Evolutionary conservation across 2,797 vertebrate species (phyloP).

Genomic region (Etheostoma nigrum): DNA sequence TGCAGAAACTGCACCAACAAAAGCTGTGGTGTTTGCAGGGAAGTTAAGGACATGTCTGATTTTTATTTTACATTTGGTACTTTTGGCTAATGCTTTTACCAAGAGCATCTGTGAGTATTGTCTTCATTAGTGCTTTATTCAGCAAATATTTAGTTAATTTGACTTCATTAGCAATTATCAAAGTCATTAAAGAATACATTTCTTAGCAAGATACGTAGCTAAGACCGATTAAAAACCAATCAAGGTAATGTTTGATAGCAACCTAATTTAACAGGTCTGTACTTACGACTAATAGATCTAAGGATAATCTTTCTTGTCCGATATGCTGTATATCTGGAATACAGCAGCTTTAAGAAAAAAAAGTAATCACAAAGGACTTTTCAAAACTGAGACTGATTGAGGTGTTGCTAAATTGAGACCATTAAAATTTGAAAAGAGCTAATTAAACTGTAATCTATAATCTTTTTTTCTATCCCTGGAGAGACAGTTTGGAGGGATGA

Average conservation of each 20-base stretch:
- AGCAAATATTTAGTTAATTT: background rate
- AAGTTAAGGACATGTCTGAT: background rate
- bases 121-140: background rate
- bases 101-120: background rate
- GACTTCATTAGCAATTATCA: background rate
- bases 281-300: background rate
- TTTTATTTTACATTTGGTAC: constrained; percentile 1
- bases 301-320: background rate
- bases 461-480: constrained; percentile 35
- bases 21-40: background rate
- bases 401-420: constrained; percentile 13
- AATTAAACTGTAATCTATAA: constrained; percentile 33
- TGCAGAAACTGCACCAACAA: background rate
- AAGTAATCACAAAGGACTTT: constrained; percentile 14
- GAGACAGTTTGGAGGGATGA: constrained; percentile 40
- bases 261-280: background rate
- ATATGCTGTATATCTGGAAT: background rate
- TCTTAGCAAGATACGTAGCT: background rate
- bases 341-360: constrained; percentile 5
- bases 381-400: constrained; percentile 20
- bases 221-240: constrained; percentile 1
- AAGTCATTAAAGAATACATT: background rate
- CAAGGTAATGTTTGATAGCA: background rate
- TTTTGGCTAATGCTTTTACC: constrained; percentile 3
- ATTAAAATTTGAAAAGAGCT: constrained; percentile 29